A percentile compares a stretch with the other conserved stretches of the same genome.
phyloP scores from a whole-genome alignment of 2,113 vertebrate genomes.

The Prolemur simus region DNA sequence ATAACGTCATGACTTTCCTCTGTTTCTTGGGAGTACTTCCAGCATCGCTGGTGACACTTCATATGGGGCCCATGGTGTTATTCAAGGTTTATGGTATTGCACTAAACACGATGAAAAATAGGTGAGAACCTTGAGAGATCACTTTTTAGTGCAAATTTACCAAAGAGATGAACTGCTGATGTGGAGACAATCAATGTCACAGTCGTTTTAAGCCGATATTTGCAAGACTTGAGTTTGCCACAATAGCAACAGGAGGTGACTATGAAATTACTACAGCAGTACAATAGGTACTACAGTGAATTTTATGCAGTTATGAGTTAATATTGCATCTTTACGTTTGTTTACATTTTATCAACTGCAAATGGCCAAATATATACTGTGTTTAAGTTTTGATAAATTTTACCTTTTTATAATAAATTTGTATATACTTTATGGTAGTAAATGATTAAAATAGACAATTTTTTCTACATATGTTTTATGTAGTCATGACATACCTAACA shows the following conservation, averaged over 20 bases:
- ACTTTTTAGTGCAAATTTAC: background rate
- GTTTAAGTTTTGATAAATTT: background rate
- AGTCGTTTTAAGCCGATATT: background rate
- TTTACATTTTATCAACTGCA: background rate
- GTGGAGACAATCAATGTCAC: background rate
- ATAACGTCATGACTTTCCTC: background rate
- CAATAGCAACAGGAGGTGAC: background rate
- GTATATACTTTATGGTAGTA: background rate
- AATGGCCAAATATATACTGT: background rate
- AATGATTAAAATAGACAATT: background rate
- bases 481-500: background rate
- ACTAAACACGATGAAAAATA: background rate
- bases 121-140: background rate
- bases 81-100: background rate
- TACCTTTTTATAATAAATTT: background rate
- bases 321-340: background rate
- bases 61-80: background rate
- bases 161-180: background rate
- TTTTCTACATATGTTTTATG: background rate
- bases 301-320: background rate
- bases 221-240: background rate
- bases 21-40: background rate
- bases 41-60: background rate
- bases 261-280: background rate
- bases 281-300: background rate